phyloP scores from a whole-genome alignment of 2,888 invertebrate genomes.

The Vandiemenella viatica region DNA sequence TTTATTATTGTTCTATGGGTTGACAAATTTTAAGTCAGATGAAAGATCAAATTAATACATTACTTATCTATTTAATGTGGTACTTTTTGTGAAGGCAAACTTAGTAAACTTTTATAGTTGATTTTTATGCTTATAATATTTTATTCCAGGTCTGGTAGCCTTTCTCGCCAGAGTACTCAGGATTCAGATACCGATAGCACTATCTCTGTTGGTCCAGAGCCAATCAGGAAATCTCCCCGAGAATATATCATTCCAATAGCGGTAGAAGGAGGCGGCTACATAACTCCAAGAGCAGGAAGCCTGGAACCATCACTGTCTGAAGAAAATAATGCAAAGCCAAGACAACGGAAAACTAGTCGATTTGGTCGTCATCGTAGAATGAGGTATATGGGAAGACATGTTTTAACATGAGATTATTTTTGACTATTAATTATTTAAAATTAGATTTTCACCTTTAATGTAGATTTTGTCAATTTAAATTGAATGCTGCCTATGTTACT shows the following conservation, averaged over 20 bases:
- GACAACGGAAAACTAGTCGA: constrained; percentile 14
- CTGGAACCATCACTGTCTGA: constrained; percentile 33
- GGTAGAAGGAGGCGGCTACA: constrained; percentile 76
- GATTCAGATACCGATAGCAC: constrained; percentile 41
- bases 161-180: constrained; percentile 47
- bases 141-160: constrained; percentile 20
- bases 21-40: no score
- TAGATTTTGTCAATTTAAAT: no score
- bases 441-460: no score
- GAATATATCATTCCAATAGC: constrained; percentile 90
- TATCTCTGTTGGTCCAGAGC: constrained; percentile 39
- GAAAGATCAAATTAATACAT: no score
- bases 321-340: not conserved
- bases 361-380: constrained; percentile 46
- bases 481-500: no score
- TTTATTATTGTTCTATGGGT: no score
- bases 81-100: no score
- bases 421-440: not conserved
- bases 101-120: no score
- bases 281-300: constrained; percentile 59
- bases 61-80: no score
- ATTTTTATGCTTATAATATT: not conserved
- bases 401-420: not conserved
- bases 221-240: constrained; percentile 74
- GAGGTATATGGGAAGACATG: constrained; percentile 36